phyloP scores from a whole-genome alignment of 2,888 invertebrate species.

The Netelia inedita region DNA sequence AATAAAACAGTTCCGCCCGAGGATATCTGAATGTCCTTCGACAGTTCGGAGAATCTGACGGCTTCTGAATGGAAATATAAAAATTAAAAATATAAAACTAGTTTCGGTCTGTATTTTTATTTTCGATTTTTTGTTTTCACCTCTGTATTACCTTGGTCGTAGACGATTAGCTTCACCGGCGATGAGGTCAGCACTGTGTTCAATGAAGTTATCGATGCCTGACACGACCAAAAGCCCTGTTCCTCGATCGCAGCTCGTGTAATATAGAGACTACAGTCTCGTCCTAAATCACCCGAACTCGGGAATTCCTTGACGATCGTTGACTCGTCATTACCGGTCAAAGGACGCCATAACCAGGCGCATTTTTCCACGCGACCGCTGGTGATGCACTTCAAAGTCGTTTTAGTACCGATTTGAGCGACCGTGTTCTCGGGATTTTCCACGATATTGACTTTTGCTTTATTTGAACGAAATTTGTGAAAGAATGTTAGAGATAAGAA shows the following conservation, averaged over 20 bases:
- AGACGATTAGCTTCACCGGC: conserved; percentile 79
- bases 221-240: conserved; percentile 82
- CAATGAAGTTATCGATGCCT: conserved; percentile 77
- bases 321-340: conserved; percentile 74
- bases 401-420: conserved; percentile 78
- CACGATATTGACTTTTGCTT: conserved; percentile 81
- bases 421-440: conserved; percentile 80
- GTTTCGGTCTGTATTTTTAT: too few relatives aligned
- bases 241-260: conserved; percentile 76
- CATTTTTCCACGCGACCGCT: conserved; percentile 82
- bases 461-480: neutral
- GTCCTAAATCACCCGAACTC: conserved; percentile 80
- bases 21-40: conserved; percentile 83
- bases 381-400: conserved; percentile 79
- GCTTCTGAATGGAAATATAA: conserved; percentile 75
- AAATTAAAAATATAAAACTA: neutral
- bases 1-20: conserved; percentile 81
- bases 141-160: conserved; percentile 79
- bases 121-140: neutral
- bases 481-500: too few relatives aligned
- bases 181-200: conserved; percentile 76
- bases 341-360: conserved; percentile 80
- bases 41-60: conserved; percentile 82
- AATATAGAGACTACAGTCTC: conserved; percentile 81
- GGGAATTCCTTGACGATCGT: conserved; percentile 79